Percentiles rank a stretch among this genome's conserved stretches.
Evolutionary conservation across 2,113 vertebrate species (phyloP).

Genomic region (Protobothrops flavoviridis): DNA sequence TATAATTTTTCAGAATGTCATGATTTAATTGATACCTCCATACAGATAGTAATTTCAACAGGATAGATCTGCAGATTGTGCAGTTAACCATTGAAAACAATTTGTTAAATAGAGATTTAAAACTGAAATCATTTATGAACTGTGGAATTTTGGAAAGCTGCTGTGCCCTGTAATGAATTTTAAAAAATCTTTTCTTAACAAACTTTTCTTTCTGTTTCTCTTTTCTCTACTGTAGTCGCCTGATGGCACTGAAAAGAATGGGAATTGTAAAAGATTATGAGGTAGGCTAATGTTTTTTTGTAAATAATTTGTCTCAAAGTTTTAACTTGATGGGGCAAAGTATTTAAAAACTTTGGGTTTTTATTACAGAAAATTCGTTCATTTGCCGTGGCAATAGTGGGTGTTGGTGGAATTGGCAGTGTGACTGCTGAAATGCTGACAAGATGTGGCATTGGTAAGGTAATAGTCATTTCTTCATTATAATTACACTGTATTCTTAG

Average conservation of each 20-base stretch:
- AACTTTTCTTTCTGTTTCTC: neutral
- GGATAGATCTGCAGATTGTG: neutral
- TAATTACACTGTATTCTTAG: neutral
- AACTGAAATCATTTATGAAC: neutral
- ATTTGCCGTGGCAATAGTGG: constrained; percentile 88
- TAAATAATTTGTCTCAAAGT: constrained; percentile 19
- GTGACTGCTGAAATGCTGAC: constrained; percentile 99
- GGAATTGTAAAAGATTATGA: constrained; percentile 96
- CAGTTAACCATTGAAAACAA: neutral
- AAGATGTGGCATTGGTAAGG: constrained; percentile 99
- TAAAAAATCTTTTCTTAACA: neutral
- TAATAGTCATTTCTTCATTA: constrained; percentile 76
- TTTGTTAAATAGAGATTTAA: neutral
- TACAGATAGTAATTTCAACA: no score
- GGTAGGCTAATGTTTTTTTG: constrained; percentile 70
- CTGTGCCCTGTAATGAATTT: neutral
- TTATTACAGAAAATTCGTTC: constrained; percentile 89
- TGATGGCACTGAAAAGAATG: constrained; percentile 98
- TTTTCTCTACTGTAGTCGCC: constrained; percentile 74
- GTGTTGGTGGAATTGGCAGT: constrained; percentile 95
- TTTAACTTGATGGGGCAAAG: neutral
- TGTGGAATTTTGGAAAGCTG: neutral
- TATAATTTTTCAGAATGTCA: neutral
- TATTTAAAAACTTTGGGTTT: neutral
- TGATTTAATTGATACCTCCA: neutral